Percentiles rank a stretch among this genome's conserved stretches.
phyloP scores from a whole-genome alignment of 2,888 invertebrate species.

The Volucella zonaria region DNA sequence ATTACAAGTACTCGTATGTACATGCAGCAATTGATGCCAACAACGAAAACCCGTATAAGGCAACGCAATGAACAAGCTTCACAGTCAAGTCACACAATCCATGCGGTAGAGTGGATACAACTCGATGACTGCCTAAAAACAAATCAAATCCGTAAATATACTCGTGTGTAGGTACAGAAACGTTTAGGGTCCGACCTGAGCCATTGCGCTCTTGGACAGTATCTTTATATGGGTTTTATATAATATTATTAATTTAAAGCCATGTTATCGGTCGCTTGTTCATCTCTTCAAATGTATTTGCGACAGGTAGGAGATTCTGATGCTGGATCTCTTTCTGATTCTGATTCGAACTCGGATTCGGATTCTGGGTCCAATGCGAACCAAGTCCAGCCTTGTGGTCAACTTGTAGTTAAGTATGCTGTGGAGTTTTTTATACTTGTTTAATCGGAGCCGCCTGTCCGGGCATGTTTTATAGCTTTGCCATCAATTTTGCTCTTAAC shows the following conservation, averaged over 20 bases:
- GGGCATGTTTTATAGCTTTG: conserved; percentile 66
- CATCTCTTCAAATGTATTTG: conserved; percentile 43
- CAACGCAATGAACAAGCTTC: conserved; percentile 46
- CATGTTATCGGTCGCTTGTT: conserved; percentile 64
- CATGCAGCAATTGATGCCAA: conserved; percentile 54
- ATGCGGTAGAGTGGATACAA: conserved; percentile 27
- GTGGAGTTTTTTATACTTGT: conserved; percentile 22
- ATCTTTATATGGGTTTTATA: conserved; percentile 70
- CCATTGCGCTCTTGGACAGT: conserved; percentile 31
- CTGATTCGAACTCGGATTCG: background rate
- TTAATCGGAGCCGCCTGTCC: conserved; percentile 62
- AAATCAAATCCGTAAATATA: conserved; percentile 61
- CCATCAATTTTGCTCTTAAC: conserved; percentile 66
- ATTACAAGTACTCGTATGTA: conserved; percentile 1
- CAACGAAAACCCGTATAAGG: conserved; percentile 67
- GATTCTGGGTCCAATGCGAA: too few species aligned
- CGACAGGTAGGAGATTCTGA: conserved; percentile 27
- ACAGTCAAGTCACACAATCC: conserved; percentile 31
- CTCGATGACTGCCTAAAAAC: conserved; percentile 54
- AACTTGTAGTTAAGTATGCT: conserved; percentile 48
- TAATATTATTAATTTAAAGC: conserved; percentile 73
- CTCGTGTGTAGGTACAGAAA: conserved; percentile 26
- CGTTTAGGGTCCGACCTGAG: conserved; percentile 55
- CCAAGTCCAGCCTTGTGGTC: conserved; percentile 36
- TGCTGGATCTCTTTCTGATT: background rate